phyloP scores from a whole-genome alignment of 2,113 vertebrate genomes.

The Glaucomys volans region DNA sequence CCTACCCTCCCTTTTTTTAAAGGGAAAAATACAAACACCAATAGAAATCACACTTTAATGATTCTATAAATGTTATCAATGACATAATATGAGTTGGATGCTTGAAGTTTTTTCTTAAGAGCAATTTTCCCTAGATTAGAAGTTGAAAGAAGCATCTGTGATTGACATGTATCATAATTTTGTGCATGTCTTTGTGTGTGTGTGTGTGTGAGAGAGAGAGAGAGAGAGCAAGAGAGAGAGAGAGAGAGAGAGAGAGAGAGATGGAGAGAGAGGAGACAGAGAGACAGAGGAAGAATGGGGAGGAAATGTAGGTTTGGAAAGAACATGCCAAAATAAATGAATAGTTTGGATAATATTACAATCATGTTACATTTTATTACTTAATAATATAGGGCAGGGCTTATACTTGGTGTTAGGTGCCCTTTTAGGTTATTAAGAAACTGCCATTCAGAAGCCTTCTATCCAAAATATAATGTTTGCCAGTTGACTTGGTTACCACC shows the following conservation, averaged over 20 bases:
- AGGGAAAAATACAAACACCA: neutral
- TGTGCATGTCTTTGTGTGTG: neutral
- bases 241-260: neutral
- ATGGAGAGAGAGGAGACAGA: no score
- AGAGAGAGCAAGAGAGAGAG: neutral
- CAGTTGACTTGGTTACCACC: constrained; percentile 71
- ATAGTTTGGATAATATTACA: neutral
- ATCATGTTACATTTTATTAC: neutral
- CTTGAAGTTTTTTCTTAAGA: neutral
- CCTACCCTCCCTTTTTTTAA: neutral
- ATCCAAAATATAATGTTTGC: constrained; percentile 54
- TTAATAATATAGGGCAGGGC: constrained; percentile 20
- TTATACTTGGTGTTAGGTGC: neutral
- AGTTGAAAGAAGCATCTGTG: neutral
- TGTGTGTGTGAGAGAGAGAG: neutral
- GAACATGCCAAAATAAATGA: neutral
- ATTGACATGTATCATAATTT: neutral
- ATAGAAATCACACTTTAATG: neutral
- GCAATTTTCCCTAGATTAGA: neutral
- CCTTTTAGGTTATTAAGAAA: constrained; percentile 47
- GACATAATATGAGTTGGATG: neutral
- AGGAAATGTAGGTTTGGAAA: neutral
- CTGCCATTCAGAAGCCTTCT: constrained; percentile 30
- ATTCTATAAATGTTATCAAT: neutral
- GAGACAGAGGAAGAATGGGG: neutral